These are phyloP conservation scores for Lagodon rhomboides DNA, from an alignment of 2,797 vertebrate species.

Conservation along the genomic window DNA sequence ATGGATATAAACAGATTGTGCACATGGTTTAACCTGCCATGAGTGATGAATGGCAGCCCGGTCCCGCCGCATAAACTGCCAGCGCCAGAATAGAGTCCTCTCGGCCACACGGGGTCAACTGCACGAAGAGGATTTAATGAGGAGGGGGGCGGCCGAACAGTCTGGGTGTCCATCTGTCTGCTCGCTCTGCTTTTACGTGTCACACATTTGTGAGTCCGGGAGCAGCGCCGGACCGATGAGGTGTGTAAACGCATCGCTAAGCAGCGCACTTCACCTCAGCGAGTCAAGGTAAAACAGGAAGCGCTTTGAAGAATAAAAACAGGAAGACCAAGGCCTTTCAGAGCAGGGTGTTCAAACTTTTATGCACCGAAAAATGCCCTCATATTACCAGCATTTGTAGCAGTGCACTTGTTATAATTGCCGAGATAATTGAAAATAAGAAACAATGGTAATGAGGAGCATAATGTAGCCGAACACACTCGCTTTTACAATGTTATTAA, in stretches of 20 bases:
- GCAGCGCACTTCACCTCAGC: constrained; percentile 12
- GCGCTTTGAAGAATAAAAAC: neutral
- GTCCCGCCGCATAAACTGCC: constrained; percentile 64
- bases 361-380: neutral
- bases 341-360: neutral
- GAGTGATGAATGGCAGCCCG: constrained; percentile 78
- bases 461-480: neutral
- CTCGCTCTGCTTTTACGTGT: constrained; percentile 51
- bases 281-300: constrained; percentile 3
- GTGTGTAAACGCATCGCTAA: constrained; percentile 23
- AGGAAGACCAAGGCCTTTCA: neutral
- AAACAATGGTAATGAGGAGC: neutral
- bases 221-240: constrained; percentile 9
- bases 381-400: no score
- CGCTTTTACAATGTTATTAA: neutral
- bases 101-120: constrained; percentile 69
- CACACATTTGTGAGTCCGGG: constrained; percentile 38
- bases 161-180: constrained; percentile 75
- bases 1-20: constrained; percentile 82
- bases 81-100: constrained; percentile 62
- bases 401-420: no score
- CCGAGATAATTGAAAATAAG: neutral
- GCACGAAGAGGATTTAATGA: constrained; percentile 74
- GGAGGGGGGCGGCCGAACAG: constrained; percentile 50
- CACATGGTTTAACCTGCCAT: constrained; percentile 79